These are phyloP conservation scores for Melanotaenia trifasciata DNA, from an alignment of 2,797 vertebrate genomes.

Conservation along the genomic window DNA sequence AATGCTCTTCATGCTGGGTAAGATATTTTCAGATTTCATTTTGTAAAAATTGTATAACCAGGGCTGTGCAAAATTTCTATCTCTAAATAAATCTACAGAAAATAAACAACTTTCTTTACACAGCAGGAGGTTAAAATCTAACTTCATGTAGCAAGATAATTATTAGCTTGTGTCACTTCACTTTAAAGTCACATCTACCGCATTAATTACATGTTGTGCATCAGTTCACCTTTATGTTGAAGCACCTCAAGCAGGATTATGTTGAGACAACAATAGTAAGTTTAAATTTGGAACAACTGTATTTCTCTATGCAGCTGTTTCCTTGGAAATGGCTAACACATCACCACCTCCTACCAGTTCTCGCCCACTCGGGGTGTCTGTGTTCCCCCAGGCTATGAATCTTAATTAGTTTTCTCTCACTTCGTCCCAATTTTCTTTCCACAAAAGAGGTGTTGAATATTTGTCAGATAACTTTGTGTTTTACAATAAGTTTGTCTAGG, in stretches of 20 bases:
- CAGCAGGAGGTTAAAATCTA: background rate
- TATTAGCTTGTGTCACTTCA: conserved; percentile 9
- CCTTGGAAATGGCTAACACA: conserved; percentile 55
- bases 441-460: conserved; percentile 61
- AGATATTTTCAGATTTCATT: conserved; percentile 38
- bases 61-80: too few species aligned
- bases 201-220: conserved; percentile 17
- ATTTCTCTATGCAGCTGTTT: conserved; percentile 49
- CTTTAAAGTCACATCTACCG: conserved; percentile 6
- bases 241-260: conserved; percentile 6
- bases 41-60: background rate
- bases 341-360: conserved; percentile 38
- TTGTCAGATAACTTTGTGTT: conserved; percentile 38
- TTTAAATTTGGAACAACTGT: conserved; percentile 28
- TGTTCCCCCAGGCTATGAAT: conserved; percentile 67
- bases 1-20: conserved; percentile 97
- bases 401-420: conserved; percentile 69
- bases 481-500: conserved; percentile 30
- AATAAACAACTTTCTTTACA: background rate
- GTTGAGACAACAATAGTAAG: conserved; percentile 29
- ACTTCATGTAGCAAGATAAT: background rate
- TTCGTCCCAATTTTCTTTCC: conserved; percentile 47
- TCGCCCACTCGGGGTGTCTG: conserved; percentile 53
- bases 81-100: background rate
- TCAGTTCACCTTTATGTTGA: conserved; percentile 1